Percentiles rank a stretch among this genome's conserved stretches.
Evolutionary conservation across 1,140 invertebrate species (phyloP).

Genomic region (Lanistes nyassanus): DNA sequence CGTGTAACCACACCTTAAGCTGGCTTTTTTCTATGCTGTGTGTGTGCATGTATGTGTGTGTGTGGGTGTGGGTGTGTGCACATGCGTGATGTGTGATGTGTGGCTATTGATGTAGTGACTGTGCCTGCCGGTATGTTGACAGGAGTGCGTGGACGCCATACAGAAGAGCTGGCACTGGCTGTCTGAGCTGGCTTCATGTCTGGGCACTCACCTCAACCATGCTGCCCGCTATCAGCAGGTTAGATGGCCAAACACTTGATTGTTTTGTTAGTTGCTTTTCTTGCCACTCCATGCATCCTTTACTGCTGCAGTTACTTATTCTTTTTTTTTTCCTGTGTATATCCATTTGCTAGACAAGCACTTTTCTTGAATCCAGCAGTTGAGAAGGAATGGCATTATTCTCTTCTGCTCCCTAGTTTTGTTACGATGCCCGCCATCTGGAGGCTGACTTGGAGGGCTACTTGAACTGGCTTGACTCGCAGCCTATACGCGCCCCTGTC

Average conservation of each 20-base stretch:
- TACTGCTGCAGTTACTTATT: not conserved
- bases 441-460: conserved; percentile 54
- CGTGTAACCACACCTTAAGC: too few relatives aligned
- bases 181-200: conserved; percentile 46
- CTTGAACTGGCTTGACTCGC: conserved; percentile 50
- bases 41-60: not conserved
- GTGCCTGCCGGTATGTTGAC: conserved; percentile 3
- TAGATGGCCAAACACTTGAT: not conserved
- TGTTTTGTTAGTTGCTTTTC: not conserved
- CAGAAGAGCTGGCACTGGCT: conserved; percentile 56
- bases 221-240: conserved; percentile 59
- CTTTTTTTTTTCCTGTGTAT: not conserved
- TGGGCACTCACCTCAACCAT: conserved; percentile 50
- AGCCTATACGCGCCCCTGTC: conserved; percentile 42
- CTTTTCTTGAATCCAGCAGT: not conserved
- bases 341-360: not conserved
- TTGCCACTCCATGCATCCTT: not conserved
- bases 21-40: not conserved
- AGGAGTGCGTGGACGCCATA: conserved; percentile 42
- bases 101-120: not conserved
- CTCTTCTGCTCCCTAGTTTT: conserved; percentile 42
- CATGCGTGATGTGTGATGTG: not conserved
- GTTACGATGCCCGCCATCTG: conserved; percentile 53
- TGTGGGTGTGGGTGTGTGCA: not conserved
- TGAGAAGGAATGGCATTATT: not conserved